Conservation (phyloP, 2,888 invertebrate genomes). For the Buathra laborator region DNA sequence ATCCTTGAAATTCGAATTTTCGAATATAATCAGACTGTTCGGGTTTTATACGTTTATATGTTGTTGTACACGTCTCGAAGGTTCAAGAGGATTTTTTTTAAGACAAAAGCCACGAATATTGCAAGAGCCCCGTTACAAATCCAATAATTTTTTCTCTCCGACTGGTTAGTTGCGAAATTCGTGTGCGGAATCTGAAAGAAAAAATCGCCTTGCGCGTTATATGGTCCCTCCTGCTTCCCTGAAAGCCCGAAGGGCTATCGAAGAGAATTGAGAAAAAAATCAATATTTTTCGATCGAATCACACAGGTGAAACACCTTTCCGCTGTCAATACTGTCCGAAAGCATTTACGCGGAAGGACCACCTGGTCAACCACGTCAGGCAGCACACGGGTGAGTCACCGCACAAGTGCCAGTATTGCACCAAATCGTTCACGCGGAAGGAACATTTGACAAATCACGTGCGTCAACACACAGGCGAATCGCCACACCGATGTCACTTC, state of each 20-base stretch:
- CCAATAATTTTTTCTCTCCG: background rate
- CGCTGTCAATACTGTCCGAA: slow-evolving; percentile 94
- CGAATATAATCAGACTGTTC: slow-evolving; percentile 5
- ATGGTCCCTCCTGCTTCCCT: background rate
- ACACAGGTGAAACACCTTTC: slow-evolving; percentile 89
- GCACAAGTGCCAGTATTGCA: slow-evolving; percentile 92
- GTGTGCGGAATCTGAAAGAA: slow-evolving; percentile 30
- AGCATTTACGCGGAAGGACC: slow-evolving; percentile 94
- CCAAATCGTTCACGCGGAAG: slow-evolving; percentile 92
- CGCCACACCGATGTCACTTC: slow-evolving; percentile 94
- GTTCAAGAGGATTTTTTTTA: slow-evolving; percentile 65
- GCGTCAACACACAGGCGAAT: slow-evolving; percentile 95
- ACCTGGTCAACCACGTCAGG: slow-evolving; percentile 91
- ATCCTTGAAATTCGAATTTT: background rate
- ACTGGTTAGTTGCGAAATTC: background rate
- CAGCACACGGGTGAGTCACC: slow-evolving; percentile 93
- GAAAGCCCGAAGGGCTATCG: slow-evolving; percentile 20
- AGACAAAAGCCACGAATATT: slow-evolving; percentile 67
- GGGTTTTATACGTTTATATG: slow-evolving; percentile 20
- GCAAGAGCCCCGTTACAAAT: slow-evolving; percentile 43
- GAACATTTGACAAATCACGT: slow-evolving; percentile 95
- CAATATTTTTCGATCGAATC: slow-evolving; percentile 66
- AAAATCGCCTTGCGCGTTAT: slow-evolving; percentile 16
- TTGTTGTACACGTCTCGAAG: slow-evolving; percentile 29
- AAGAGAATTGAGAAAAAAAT: slow-evolving; percentile 52